Evolutionary conservation across 2,797 vertebrate genomes (phyloP), one percentile per base, ranked within the genome.

Genomic region (Phoeniculus purpureus): DNA sequence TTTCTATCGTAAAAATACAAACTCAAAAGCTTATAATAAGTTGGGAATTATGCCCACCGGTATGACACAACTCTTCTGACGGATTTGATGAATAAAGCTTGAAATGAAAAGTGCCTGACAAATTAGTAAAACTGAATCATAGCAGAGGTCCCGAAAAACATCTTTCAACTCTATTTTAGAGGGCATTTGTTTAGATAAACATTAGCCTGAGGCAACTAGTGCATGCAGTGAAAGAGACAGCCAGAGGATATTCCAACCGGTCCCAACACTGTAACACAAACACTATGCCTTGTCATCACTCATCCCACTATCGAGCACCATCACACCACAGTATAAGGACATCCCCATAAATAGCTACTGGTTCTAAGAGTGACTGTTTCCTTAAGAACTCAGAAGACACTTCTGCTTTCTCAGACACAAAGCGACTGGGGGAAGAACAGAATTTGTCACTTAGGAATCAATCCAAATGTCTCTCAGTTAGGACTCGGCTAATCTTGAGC

Each of bases 51-150:
- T 79, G 77, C 90, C 65, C 45, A 65, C 22, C n/a, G 72, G 43
- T 67, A 68, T 56, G 85, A 94, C 85, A 87, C 76, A 95, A 86
- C 79, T 93, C 74, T 74, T 91, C 21, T 51, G 55, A 77, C 37
- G 70, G 58, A 73, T 48, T 68, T n/a, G 87, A 92, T 34, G 62
- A 79, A 83, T 31, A 50, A 26, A 76, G 10, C 58, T 18, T 55
- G 47, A 81, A 72, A 80, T 0, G 0, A 65, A 81, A 31, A 62
- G 74, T 1, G 29, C 62, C 77, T 62, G 77, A 88, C 64, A 81
- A 10, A 47, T 43, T 51, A 74, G 32, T 81, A 51, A 32, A 54
- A 80, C 37, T 27, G 37, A 64, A 75, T 55, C 11, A 2, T 6
- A 70, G 45, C 59, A 64, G 32, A 81, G 67, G 75, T 17, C 34